phyloP scores from a whole-genome alignment of 2,888 invertebrate genomes.

The Tinea pellionella region DNA sequence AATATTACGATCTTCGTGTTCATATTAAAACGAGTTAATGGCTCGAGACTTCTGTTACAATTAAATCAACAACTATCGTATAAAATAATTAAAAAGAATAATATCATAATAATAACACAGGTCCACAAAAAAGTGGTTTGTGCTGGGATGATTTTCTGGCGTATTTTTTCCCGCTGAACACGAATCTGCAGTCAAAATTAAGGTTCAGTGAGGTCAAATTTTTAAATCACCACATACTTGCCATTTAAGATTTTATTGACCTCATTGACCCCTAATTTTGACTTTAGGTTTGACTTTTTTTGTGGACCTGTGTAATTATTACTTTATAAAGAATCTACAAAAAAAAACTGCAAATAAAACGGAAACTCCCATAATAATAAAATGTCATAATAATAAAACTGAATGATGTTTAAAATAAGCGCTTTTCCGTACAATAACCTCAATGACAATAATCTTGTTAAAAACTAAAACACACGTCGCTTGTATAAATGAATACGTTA shows the following conservation, averaged over 20 bases:
- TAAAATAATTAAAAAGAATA: background rate
- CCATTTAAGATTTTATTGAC: no score
- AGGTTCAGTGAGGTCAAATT: no score
- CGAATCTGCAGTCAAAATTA: no score
- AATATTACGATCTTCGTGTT: background rate
- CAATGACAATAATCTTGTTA: conserved; percentile 14
- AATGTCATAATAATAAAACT: background rate
- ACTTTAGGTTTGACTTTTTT: no score
- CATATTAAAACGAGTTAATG: background rate
- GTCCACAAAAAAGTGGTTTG: no score
- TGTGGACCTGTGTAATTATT: no score
- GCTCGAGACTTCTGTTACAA: background rate
- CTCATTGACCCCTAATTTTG: no score
- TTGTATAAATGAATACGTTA: conserved; percentile 4
- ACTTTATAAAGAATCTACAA: background rate
- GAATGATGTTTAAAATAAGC: conserved; percentile 2
- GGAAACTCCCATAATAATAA: conserved; percentile 8
- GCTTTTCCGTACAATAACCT: conserved; percentile 6
- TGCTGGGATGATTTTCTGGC: no score
- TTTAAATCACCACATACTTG: no score
- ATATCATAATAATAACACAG: no score
- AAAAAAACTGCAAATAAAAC: conserved; percentile 5
- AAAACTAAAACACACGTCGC: background rate
- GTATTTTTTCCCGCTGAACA: no score
- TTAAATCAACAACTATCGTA: background rate